Base-by-base conservation (phyloP, 2,888 invertebrate species). In the Chymomyza fuscimana region DNA sequence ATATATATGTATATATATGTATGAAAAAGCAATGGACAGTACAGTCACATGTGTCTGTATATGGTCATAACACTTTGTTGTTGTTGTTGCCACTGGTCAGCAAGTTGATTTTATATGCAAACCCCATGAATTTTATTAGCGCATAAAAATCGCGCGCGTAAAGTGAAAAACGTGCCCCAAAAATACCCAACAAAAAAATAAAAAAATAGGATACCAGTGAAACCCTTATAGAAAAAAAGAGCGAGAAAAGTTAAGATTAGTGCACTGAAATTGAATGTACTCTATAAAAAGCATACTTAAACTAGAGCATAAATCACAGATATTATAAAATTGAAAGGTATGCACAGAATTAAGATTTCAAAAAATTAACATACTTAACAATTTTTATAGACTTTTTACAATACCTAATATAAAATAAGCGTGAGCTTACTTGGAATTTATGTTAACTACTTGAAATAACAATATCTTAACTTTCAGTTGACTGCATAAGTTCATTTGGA, bases 111-210 rank as follows among this genome's bases (percentile, higher is more conserved):
- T 80, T 80, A 76, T 77, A 76, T 76, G 69, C 73, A 75, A 69
- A 61, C 70, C 78, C 79, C 72, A 76, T 82, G 78, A 80, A 82
- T 82, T 82, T 82, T 82, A 82, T 82, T 79, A 79, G 77, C 73
- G 50, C 73, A 82, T 82, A 82, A 82, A 82, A 79, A 72, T 54
- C 46, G 69, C 62, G 63, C 60, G 63, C 61, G 63, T 40, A 29
- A 72, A 73, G 56, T 65, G 52, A 25, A 66, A 63, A 61, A 61
- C 29, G 59, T 50, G 64, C 25, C 56, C 15, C 50, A 64, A 65
- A 65, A 52, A 67, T 61, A 61, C 68, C 50, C 67, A 65, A 56
- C 16, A 65, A 62, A 22, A 60, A 22, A 56, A 74, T 56, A 52
- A 22, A 15, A 6, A 65, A 64, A 66, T 67, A 69, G 16, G 50